Base-by-base conservation (phyloP, 2,888 invertebrate genomes). In the Leptopilina drosophilae region DNA sequence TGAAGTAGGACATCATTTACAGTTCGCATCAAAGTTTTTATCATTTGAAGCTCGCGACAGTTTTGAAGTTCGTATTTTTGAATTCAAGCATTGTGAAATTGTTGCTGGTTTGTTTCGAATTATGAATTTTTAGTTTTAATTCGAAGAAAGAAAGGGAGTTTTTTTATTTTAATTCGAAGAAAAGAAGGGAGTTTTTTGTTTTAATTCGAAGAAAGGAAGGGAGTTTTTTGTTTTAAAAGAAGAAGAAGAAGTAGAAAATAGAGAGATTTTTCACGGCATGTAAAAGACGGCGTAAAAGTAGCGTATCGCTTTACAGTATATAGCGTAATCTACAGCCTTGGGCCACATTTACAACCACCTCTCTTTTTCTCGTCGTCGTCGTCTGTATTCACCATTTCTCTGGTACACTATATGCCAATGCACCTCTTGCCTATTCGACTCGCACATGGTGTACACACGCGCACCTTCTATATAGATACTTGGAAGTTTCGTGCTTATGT, bases 301-400 rank as follows among this genome's bases (percentile, higher is more conserved):
- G 66, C 78, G 80, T 86, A 87, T 89, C 85, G 84, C 82, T 77
- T 88, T 87, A 87, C 87, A 81, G 76, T 11, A 33, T 46, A 7
- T 46, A 78, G 82, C 85, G 83, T 89, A 87, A 89, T 89, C 88
- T 85, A 78, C 82, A 89, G 86, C 87, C 88, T 87, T 85, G 85
- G 86, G 87, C 86, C 85, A 88, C 85, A 88, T 89, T 87, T 84
- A 83, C 86, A 85, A 84, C 84, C 82, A 85, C 84, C 79, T 67
- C 78, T 66, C 66, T 46, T 65, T 15, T 67, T 26, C 42, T 42
- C 42, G 42, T 42, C 42, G 42, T 42, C 42, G 42, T 49, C 33
- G 26, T 46, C 76, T 64, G 46, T 26, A 49, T 66, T 46, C 33
- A 42, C 53, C 64, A 56, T 53, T 62, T 33, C 33, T 33, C 33